Percentiles rank a stretch among this genome's conserved stretches.
phyloP scores from a whole-genome alignment of 2,113 vertebrate species.

The Cinclus mexicanus region DNA sequence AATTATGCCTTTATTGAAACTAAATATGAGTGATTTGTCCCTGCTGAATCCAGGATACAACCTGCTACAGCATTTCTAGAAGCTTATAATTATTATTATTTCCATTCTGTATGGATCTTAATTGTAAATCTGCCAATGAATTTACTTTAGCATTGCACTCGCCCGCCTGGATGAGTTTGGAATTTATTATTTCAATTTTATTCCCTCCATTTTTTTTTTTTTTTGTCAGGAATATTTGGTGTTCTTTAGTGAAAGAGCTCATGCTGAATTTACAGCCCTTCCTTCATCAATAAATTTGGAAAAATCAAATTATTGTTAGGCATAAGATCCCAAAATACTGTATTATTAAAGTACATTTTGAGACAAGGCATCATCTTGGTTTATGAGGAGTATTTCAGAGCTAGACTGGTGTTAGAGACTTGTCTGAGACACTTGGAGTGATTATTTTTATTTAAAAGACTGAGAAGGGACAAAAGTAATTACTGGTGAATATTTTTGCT shows the following conservation, averaged over 20 bases:
- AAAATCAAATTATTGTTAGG: constrained; percentile 24
- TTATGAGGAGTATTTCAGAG: neutral
- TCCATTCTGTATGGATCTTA: constrained; percentile 58
- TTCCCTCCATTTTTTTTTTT: neutral
- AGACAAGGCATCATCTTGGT: neutral
- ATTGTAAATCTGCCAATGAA: constrained; percentile 70
- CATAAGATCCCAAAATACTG: neutral
- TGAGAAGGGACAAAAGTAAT: neutral
- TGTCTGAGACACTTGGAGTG: neutral
- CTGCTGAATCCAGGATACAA: neutral
- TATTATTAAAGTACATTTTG: constrained; percentile 16
- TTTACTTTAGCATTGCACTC: constrained; percentile 33
- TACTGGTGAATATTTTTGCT: neutral
- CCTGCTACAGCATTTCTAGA: neutral
- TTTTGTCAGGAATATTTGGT: constrained; percentile 37
- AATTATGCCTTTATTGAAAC: constrained; percentile 23
- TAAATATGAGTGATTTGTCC: constrained; percentile 29
- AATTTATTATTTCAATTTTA: constrained; percentile 75
- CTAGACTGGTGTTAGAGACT: neutral
- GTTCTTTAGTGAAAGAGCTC: constrained; percentile 37
- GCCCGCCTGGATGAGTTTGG: constrained; percentile 23
- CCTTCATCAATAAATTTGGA: constrained; percentile 5
- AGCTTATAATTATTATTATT: constrained; percentile 52
- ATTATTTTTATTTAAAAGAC: neutral
- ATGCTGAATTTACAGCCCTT: constrained; percentile 5